A percentile compares a stretch with the other conserved stretches of the same genome.
Evolutionary conservation across 23 tunicate genomes (phyloP).

Genomic region (Halocynthia aurantium): DNA sequence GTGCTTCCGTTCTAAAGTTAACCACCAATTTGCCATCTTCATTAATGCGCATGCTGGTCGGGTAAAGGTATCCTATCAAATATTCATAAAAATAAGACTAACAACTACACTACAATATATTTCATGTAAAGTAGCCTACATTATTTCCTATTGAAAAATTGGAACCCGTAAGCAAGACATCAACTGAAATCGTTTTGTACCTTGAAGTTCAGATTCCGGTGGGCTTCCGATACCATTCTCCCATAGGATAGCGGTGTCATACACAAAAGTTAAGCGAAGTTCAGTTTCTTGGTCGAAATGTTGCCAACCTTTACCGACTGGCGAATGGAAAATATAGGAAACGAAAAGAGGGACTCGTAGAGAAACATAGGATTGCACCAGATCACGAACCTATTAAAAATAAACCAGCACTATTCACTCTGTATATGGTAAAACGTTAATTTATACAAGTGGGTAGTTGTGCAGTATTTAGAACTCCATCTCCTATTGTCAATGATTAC

Average conservation of each 20-base stretch:
- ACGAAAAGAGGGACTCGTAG: constrained; percentile 91
- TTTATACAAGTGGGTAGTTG: no score
- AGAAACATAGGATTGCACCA: constrained; percentile 93
- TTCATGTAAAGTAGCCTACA: no score
- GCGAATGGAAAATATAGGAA: constrained; percentile 94
- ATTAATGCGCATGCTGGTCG: constrained; percentile 91
- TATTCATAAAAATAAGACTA: neutral
- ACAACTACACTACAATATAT: neutral
- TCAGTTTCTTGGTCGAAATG: constrained; percentile 96
- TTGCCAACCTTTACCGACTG: constrained; percentile 89
- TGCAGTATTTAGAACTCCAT: no score
- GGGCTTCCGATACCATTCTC: constrained; percentile 96
- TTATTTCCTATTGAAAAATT: neutral
- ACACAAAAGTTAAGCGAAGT: constrained; percentile 89
- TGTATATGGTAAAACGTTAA: no score
- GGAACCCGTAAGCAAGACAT: neutral
- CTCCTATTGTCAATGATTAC: no score
- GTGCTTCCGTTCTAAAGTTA: constrained; percentile 88
- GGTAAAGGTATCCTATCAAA: constrained; percentile 68
- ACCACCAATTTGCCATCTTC: constrained; percentile 95
- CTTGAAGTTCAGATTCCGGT: constrained; percentile 92
- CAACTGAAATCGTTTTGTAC: constrained; percentile 11
- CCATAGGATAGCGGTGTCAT: constrained; percentile 98
- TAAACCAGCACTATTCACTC: no score
- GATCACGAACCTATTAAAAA: constrained; percentile 49